Percentiles rank a stretch among this genome's conserved stretches.
These are phyloP conservation scores for Parazoanthus darwini DNA, from an alignment of 92 coral and sea anemone genomes.

Conservation along the genomic window DNA sequence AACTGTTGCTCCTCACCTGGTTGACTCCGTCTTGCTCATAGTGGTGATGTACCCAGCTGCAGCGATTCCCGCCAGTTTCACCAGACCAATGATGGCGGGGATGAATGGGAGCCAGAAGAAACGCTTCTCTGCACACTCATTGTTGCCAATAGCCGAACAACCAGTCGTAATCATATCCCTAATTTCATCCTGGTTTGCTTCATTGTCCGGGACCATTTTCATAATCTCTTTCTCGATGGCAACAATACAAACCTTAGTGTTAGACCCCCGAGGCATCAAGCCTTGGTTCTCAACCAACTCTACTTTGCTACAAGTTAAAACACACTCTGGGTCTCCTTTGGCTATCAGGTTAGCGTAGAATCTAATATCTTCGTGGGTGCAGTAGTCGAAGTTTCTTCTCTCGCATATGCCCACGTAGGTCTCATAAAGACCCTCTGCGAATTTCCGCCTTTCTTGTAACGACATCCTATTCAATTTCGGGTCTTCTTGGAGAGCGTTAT, in stretches of 20 bases:
- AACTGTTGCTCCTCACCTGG: constrained; percentile 4
- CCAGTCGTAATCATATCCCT: constrained; percentile 3
- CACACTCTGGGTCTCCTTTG: too few relatives aligned
- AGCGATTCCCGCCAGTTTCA: constrained; percentile 27
- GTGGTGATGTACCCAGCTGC: constrained; percentile 18
- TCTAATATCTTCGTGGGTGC: constrained; percentile 14
- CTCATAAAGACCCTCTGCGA: too few relatives aligned
- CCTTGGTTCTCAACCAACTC: constrained; percentile 22
- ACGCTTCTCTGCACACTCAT: constrained; percentile 38
- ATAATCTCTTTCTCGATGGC: constrained; percentile 13
- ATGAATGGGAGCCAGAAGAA: not conserved
- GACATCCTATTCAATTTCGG: too few relatives aligned
- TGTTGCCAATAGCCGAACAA: constrained; percentile 31
- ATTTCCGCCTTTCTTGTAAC: too few relatives aligned
- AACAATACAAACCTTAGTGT: constrained; percentile 9
- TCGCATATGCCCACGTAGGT: constrained; percentile 31
- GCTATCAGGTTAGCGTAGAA: too few relatives aligned
- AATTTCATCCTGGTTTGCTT: not conserved
- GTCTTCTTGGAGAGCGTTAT: too few relatives aligned
- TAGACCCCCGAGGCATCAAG: not conserved
- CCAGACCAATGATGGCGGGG: constrained; percentile 13
- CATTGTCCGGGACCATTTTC: constrained; percentile 6
- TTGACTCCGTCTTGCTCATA: constrained; percentile 26
- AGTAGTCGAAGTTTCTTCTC: constrained; percentile 4
- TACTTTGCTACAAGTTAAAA: constrained; percentile 33